Conservation (phyloP, 1,140 invertebrate species). For the Ostrea denselamellosa region DNA sequence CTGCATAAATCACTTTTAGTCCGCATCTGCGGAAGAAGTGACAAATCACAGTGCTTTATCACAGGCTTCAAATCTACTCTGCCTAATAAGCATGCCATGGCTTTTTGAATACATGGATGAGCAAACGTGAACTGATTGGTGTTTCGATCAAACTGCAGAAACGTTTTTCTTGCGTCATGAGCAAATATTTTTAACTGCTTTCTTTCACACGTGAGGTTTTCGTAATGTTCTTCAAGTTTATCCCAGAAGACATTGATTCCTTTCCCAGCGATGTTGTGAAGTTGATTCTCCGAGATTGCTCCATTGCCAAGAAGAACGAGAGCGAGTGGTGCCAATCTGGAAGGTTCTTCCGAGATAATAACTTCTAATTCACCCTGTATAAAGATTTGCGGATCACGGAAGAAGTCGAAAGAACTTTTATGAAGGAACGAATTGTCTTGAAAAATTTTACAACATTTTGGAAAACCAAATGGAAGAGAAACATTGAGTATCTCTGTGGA, state of each 20-base stretch:
- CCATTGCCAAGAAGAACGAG: neutral
- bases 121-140: neutral
- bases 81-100: neutral
- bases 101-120: neutral
- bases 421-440: neutral
- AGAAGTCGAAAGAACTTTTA: neutral
- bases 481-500: neutral
- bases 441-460: slow-evolving; percentile 12
- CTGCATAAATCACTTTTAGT: neutral
- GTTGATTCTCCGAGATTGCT: neutral
- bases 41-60: neutral
- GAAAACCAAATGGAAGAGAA: neutral
- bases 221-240: slow-evolving; percentile 3
- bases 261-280: neutral
- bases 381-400: slow-evolving; percentile 3
- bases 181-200: neutral
- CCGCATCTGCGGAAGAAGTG: slow-evolving; percentile 9
- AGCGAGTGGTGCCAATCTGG: neutral
- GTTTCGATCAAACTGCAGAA: neutral
- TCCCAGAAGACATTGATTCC: neutral
- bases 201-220: neutral
- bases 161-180: neutral
- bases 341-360: neutral
- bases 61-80: slow-evolving; percentile 10
- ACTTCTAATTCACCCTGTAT: neutral